Conservation (phyloP, 2,797 vertebrate genomes). For the Epinephelus coioides region DNA sequence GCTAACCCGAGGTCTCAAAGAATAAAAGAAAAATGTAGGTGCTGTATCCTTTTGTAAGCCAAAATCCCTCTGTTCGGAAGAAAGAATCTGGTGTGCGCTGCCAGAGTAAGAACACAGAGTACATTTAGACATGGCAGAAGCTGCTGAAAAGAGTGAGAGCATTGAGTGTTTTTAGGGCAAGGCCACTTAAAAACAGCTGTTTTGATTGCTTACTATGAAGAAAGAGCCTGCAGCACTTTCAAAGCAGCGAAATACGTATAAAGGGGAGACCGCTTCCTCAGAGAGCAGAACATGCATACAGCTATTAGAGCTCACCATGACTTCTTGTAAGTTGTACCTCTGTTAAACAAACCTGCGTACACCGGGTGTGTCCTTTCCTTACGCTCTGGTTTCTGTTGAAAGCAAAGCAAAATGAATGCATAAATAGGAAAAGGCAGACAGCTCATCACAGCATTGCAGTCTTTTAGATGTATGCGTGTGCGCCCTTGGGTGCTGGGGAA, state of each 20-base stretch:
- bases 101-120: constrained; percentile 21
- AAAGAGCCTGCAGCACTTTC: constrained; percentile 13
- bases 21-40: background rate
- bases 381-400: constrained; percentile 4
- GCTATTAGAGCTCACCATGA: background rate
- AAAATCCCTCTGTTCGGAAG: background rate
- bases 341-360: constrained; percentile 25
- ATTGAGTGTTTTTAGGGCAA: constrained; percentile 8
- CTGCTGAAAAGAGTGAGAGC: constrained; percentile 12
- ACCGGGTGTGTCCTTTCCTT: constrained; percentile 24
- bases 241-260: constrained; percentile 14
- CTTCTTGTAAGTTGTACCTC: constrained; percentile 20
- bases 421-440: constrained; percentile 22
- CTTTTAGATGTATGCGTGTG: background rate
- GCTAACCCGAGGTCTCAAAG: background rate
- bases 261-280: background rate
- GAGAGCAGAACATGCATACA: constrained; percentile 14
- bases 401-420: constrained; percentile 1
- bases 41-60: background rate
- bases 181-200: constrained; percentile 44
- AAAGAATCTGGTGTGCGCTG: constrained; percentile 8
- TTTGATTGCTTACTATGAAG: constrained; percentile 27
- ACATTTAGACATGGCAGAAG: constrained; percentile 24
- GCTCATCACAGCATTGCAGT: constrained; percentile 4
- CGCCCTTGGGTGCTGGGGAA: constrained; percentile 5